Base-by-base conservation (phyloP, 2,888 invertebrate genomes). In the Bellardia pandia region DNA sequence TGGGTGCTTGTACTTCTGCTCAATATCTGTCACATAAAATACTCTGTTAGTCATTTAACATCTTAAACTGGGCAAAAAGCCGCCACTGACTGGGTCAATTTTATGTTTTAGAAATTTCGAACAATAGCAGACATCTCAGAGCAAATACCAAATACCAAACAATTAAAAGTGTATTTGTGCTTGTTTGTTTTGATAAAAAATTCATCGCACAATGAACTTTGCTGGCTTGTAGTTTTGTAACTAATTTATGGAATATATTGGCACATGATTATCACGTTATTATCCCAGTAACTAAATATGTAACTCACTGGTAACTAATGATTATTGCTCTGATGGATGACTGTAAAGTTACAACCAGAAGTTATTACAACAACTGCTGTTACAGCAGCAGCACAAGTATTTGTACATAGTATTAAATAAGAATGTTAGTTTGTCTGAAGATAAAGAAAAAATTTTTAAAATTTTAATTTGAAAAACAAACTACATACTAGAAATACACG, bases 161-260 rank as follows among this genome's bases (percentile, higher is more conserved):
- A 23, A 30, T 56, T 56, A 56, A 56, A 56, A 14, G 16, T 23
- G 8, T 56, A 56, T 56, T 23, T 11, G 23, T 30, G 56, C 11
- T 30, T 58, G 58, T 58, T 40, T 14, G 30, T 60, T 14, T 45
- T 37, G 2, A 23, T 60, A 30, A n/a, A n/a, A 74, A 51, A 58
- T 40, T 68, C 58, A 66, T 58, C 81, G 81, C 74, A 58, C 81
- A 81, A 53, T 81, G 74, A 81, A 81, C 74, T 79, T 79, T 42
- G 23, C 9, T 23, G 56, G 69, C 11, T n/a, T 37, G 37, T 37
- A 37, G 37, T 37, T 45, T 66, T 14, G 23, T 30, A 45, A 66
- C 23, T 11, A 66, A 45, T 66, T 66, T 45, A 66, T 71, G 53
- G 37, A 37, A 53, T 58, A 42, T 68, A 56, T 81, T 68, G 81